Percentiles rank a stretch among this genome's conserved stretches.
phyloP scores from a whole-genome alignment of 2,797 vertebrate species.

The Somateria mollissima region DNA sequence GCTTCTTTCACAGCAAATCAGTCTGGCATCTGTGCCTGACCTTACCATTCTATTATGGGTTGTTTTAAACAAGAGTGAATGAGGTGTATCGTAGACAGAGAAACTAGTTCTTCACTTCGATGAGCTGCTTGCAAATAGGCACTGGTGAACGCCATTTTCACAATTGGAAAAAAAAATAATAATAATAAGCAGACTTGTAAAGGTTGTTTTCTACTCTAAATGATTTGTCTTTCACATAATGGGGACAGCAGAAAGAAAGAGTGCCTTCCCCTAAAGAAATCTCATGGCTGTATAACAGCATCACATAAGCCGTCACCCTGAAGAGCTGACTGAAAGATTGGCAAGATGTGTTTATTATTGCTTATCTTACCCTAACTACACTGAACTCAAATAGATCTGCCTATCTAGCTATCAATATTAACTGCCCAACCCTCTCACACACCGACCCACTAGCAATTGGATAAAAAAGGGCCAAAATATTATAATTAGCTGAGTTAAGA shows the following conservation, averaged over 20 bases:
- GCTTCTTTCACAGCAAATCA: constrained; percentile 10
- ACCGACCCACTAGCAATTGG: neutral
- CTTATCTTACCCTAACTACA: neutral
- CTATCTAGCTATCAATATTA: neutral
- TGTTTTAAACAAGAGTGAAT: neutral
- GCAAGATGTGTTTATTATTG: neutral
- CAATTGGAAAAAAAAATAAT: neutral
- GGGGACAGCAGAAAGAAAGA: neutral
- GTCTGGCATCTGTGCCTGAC: neutral
- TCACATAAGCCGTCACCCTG: neutral
- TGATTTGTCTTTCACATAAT: neutral
- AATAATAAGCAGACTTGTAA: neutral
- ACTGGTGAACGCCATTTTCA: neutral
- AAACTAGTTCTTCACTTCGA: neutral
- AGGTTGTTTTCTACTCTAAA: neutral
- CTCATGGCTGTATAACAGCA: accelerated
- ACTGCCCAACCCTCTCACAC: neutral
- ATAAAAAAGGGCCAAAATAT: neutral
- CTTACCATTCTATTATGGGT: neutral
- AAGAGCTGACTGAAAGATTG: neutral
- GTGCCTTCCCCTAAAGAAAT: neutral
- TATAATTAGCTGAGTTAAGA: neutral
- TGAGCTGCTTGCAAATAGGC: neutral
- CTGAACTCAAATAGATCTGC: neutral
- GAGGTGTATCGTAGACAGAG: neutral